Evolutionary conservation across 2,888 invertebrate genomes (phyloP).

Genomic region (Nephrotoma flavescens): DNA sequence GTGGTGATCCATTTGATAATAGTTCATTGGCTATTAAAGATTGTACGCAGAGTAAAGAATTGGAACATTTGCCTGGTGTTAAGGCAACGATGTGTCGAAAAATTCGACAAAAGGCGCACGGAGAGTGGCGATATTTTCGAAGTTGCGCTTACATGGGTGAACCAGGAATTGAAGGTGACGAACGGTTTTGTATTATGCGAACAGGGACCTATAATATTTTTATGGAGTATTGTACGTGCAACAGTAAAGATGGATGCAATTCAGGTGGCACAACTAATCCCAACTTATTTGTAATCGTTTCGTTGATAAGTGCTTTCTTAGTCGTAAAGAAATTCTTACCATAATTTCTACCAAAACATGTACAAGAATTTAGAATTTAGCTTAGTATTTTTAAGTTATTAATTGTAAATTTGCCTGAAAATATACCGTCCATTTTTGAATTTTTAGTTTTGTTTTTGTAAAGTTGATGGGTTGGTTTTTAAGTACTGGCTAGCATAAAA

Average conservation of each 20-base stretch:
- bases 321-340: background rate
- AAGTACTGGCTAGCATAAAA: too few relatives aligned
- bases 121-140: conserved; percentile 77
- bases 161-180: conserved; percentile 78
- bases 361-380: background rate
- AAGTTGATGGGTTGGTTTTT: too few relatives aligned
- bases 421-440: background rate
- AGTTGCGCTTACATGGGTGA: conserved; percentile 84
- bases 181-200: conserved; percentile 78
- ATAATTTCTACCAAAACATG: background rate
- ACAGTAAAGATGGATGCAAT: conserved; percentile 86
- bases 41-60: conserved; percentile 45
- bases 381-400: background rate
- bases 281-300: conserved; percentile 18
- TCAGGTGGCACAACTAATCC: conserved; percentile 35
- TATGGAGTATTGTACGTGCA: conserved; percentile 86
- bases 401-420: background rate
- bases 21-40: conserved; percentile 73
- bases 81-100: conserved; percentile 79
- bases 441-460: too few relatives aligned
- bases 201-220: conserved; percentile 88
- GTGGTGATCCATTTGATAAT: conserved; percentile 86
- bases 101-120: conserved; percentile 81
- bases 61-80: conserved; percentile 51
- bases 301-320: background rate